Base-by-base conservation (phyloP, 2,797 vertebrate genomes). In the Gymnothorax javanicus region DNA sequence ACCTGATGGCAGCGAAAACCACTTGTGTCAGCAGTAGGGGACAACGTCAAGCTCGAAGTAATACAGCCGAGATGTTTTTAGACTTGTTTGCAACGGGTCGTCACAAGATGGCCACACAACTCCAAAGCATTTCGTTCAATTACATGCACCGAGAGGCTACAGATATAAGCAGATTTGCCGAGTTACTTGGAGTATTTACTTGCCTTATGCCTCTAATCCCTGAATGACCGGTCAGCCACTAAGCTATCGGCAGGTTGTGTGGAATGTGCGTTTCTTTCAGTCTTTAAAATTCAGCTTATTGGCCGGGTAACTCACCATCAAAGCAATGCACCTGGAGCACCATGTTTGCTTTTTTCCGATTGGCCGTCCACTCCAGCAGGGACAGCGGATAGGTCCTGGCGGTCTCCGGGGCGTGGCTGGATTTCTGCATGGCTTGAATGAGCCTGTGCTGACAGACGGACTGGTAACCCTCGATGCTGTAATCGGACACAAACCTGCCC, bases 361-460 rank as follows among this genome's bases (percentile, higher is more conserved):
- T 97, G n/a, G 97, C 96, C 0, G 94, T 97, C 99, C 99, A 99
- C 94, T 99, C 99, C 54, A 99, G 95, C 83, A 98, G 94, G 0
- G 97, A 97, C 0, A 97, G 97, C 0, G 99, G 98, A 91, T 97
- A 99, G 43, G 97, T 95, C 3, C 98, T 96, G 7, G 97, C 95
- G 0, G 94, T 94, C 0, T 97, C 94, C 0, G 93, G 84, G 0
- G 96, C 95, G 15, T 95, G 93, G 85, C 96, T 95, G 0, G 93
- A 93, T 88, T 93, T 97, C 11, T 97, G 96, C 96, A 97, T 97
- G 92, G 96, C 98, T 56, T 98, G 98, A 92, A 99, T 97, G 91
- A 99, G 96, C 92, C 97, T 97, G 90, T 98, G 98, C 88, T 99
- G 98, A 91, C 99, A 97, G 87, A 98, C 89, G 0, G 97, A 95